Evolutionary conservation across 2,797 vertebrate species (phyloP).

Genomic region (Triplophysa bombifrons): DNA sequence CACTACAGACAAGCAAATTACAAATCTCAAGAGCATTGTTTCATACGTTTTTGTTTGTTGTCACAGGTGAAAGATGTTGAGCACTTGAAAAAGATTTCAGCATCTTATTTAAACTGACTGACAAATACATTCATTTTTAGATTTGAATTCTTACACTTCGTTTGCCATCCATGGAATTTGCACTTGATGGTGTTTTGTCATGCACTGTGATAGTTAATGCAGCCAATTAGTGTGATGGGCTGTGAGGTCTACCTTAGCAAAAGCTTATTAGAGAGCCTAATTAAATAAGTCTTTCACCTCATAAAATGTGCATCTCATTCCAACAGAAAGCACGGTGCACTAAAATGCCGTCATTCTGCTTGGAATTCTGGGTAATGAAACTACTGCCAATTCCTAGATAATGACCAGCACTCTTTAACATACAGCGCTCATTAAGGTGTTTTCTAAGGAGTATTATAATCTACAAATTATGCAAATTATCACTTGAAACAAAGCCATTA

Average conservation of each 20-base stretch:
- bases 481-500: slow-evolving; percentile 34
- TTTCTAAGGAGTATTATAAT: slow-evolving; percentile 39
- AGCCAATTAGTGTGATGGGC: slow-evolving; percentile 87
- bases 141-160: slow-evolving; percentile 65
- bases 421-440: slow-evolving; percentile 37
- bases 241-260: slow-evolving; percentile 84
- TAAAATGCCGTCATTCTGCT: slow-evolving; percentile 46
- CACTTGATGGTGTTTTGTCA: slow-evolving; percentile 86
- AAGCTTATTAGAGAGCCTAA: slow-evolving; percentile 84
- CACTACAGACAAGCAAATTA: slow-evolving; percentile 11
- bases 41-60: slow-evolving; percentile 12
- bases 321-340: slow-evolving; percentile 51
- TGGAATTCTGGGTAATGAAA: slow-evolving; percentile 50
- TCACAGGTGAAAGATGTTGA: slow-evolving; percentile 13
- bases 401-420: slow-evolving; percentile 38
- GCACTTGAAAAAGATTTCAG: slow-evolving; percentile 2
- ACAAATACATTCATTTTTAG: slow-evolving; percentile 40
- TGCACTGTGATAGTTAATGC: slow-evolving; percentile 82
- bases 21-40: background rate
- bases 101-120: slow-evolving; percentile 26
- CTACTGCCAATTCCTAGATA: slow-evolving; percentile 38
- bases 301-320: slow-evolving; percentile 62
- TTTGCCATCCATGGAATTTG: slow-evolving; percentile 75
- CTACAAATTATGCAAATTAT: slow-evolving; percentile 32
- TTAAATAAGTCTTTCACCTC: slow-evolving; percentile 79